phyloP scores from a whole-genome alignment of 1,140 invertebrate species.

The Kradibia gibbosae region DNA sequence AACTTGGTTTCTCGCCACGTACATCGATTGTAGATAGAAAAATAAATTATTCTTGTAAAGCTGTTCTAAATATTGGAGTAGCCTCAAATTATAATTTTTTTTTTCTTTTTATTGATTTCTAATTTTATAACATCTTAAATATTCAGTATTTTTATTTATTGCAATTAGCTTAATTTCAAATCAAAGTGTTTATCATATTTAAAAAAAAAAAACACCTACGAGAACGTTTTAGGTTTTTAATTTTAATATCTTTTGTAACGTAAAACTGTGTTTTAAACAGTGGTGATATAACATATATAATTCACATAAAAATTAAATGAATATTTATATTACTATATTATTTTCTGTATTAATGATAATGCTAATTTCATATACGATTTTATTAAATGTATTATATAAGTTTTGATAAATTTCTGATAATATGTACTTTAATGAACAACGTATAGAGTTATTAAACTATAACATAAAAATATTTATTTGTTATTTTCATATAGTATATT shows the following conservation, averaged over 20 bases:
- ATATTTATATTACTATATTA: not conserved
- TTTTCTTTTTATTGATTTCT: not conserved
- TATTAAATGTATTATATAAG: too few species aligned
- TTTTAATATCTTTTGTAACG: not conserved
- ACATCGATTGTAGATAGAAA: not conserved
- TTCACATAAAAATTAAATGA: not conserved
- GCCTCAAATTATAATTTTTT: not conserved
- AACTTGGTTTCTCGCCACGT: conserved; percentile 1
- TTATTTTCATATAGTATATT: too few species aligned
- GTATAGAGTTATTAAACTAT: too few species aligned
- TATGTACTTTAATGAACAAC: too few species aligned
- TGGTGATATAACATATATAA: not conserved
- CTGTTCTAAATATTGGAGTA: conserved; percentile 9
- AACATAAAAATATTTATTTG: too few species aligned
- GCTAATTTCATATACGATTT: too few species aligned
- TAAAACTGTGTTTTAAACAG: not conserved
- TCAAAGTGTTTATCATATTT: conserved; percentile 22
- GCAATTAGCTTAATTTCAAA: conserved; percentile 36
- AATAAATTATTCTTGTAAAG: conserved; percentile 17
- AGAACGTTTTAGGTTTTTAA: not conserved
- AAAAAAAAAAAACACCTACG: not conserved
- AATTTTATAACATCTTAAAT: conserved; percentile 30
- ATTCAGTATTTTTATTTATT: conserved; percentile 34
- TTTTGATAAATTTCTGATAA: too few species aligned
- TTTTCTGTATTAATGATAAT: not conserved